Evolutionary conservation across 1,140 invertebrate species (phyloP).

Genomic region (Drosophila sechellia): DNA sequence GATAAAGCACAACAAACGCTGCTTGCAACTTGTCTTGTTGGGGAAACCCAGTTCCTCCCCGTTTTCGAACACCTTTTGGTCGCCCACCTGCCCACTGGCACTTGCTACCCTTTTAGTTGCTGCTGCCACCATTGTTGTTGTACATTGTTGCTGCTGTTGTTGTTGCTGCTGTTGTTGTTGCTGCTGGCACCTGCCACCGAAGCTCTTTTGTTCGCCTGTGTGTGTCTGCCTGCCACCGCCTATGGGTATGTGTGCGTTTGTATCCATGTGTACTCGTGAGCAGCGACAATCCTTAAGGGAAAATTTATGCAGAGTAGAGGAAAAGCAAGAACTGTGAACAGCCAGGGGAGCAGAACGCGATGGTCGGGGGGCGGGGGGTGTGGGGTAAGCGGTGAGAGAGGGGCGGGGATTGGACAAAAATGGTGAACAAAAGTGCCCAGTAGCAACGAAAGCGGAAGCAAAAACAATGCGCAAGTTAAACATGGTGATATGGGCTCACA

Average conservation of each 20-base stretch:
- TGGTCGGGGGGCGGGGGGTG: not conserved
- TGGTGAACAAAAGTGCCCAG: conserved; percentile 76
- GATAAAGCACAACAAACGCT: conserved; percentile 47
- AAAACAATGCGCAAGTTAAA: conserved; percentile 52
- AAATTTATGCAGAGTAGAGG: conserved; percentile 77
- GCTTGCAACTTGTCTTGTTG: conserved; percentile 60
- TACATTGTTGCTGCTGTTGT: conserved; percentile 1
- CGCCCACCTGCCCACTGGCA: conserved; percentile 54
- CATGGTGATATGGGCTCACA: conserved; percentile 12
- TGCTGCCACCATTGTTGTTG: conserved; percentile 19
- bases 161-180: conserved; percentile 6
- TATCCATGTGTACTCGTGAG: conserved; percentile 28
- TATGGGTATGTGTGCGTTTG: not conserved
- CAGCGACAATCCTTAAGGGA: conserved; percentile 74
- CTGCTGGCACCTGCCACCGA: conserved; percentile 45
- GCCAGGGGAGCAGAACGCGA: conserved; percentile 24
- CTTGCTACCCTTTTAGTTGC: conserved; percentile 64
- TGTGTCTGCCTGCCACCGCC: conserved; percentile 33
- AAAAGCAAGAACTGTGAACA: conserved; percentile 45
- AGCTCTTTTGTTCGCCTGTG: conserved; percentile 50
- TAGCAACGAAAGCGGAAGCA: conserved; percentile 34
- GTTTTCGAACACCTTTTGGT: conserved; percentile 18
- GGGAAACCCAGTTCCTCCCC: not conserved
- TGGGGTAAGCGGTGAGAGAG: not conserved
- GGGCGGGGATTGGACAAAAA: conserved; percentile 45